Evolutionary conservation across 2,797 vertebrate genomes (phyloP), one percentile per base, ranked within the genome.

Genomic region (Acanthurus leucopareius): DNA sequence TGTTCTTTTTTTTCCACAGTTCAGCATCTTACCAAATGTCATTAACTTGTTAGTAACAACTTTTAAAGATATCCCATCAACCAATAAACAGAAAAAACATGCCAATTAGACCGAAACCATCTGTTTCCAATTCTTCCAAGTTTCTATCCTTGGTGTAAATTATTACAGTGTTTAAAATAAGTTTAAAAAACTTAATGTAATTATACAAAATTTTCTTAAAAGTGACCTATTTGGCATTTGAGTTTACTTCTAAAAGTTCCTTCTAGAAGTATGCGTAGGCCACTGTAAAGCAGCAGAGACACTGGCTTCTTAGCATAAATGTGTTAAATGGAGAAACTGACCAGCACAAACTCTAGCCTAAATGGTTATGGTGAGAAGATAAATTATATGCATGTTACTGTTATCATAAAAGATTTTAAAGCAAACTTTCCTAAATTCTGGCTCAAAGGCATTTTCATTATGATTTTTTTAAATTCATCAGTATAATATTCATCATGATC

Each of bases 11-110:
- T 9, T 13, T 58, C 17, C 17, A 49, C 44, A 35, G 45, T 40
- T 62, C 4, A 42, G 8, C 15, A 54, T 69, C 40, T 38, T 48
- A 61, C 22, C 13, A 57, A 57, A 51, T 69, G 44, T 40, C 17
- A 42, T 48, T 48, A 53, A 40, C 17, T 42, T 69, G 25, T 58
- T n/a, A 9, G 19, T 52, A 38, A 19, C 19, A 16, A n/a, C 48
- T 56, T 28, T 42, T 60, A n/a, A 22, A 63, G 25, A 66, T 40
- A 10, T 49, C 5, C 11, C 61, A 25, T 45, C 42, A 10, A 53
- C 58, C 51, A 49, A 49, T 69, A 19, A 51, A 64, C 7, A 32
- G 19, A 9, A 4, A 49, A 61, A 63, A 54, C 59, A 58, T 58
- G 45, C 45, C 64, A 70, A 58, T 57, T 9, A 9, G 7, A 35